A percentile compares a stretch with the other conserved stretches of the same genome.
Evolutionary conservation across 2,888 invertebrate species (phyloP).

Genomic region (Vannuccia rotundouncinata): DNA sequence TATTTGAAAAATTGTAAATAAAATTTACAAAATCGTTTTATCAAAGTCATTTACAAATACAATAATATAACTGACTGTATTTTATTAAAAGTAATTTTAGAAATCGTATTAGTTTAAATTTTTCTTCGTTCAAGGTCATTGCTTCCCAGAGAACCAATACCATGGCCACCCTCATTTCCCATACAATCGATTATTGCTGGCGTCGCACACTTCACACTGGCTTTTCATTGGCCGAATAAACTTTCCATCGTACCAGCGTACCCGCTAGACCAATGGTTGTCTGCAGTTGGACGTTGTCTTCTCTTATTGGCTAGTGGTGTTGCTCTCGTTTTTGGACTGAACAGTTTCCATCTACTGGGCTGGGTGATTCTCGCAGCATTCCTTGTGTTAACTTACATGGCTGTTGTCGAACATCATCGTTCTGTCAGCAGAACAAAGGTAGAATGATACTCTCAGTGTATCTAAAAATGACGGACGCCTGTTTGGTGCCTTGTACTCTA

Average conservation of each 20-base stretch:
- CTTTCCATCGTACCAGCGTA: not conserved
- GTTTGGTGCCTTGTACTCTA: too few species aligned
- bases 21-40: too few species aligned
- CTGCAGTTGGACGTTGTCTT: not conserved
- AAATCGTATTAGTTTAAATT: too few species aligned
- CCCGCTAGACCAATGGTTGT: not conserved
- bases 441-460: too few species aligned
- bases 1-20: too few species aligned
- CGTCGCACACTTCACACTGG: not conserved
- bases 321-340: not conserved
- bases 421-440: not conserved
- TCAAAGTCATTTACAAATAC: too few species aligned
- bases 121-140: not conserved
- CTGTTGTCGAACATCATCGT: not conserved
- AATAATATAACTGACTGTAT: too few species aligned
- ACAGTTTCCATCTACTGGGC: not conserved
- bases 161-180: not conserved
- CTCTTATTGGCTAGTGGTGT: not conserved
- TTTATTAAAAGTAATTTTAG: too few species aligned
- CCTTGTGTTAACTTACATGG: not conserved
- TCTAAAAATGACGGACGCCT: too few species aligned
- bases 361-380: not conserved
- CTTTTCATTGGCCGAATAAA: not conserved
- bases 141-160: not conserved
- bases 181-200: not conserved